phyloP scores from a whole-genome alignment of 2,113 vertebrate species.

The Scomber colias region DNA sequence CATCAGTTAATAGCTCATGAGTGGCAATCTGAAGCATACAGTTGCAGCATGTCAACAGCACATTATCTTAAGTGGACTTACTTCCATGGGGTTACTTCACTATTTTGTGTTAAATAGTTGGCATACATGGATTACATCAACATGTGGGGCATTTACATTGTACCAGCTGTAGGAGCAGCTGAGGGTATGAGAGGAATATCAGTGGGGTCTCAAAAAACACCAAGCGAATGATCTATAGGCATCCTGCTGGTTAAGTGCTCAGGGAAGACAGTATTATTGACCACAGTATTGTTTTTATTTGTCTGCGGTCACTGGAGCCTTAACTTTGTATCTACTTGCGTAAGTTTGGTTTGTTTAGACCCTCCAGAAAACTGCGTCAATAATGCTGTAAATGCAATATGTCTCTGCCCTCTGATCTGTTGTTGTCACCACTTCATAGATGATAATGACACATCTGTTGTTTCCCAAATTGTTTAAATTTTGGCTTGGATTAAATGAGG shows the following conservation, averaged over 20 bases:
- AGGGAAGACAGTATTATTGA: slow-evolving; percentile 4
- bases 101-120: slow-evolving; percentile 33
- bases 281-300: background rate
- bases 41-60: background rate
- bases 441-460: background rate
- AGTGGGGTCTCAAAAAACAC: background rate
- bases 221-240: background rate
- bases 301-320: background rate
- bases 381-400: background rate
- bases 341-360: background rate
- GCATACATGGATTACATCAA: slow-evolving; percentile 40
- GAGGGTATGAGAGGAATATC: slow-evolving; percentile 34
- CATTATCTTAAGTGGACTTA: background rate
- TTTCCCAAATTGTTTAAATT: slow-evolving; percentile 1
- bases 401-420: background rate
- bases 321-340: background rate
- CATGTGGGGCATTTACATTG: slow-evolving; percentile 42
- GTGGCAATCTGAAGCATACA: background rate
- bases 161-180: slow-evolving; percentile 58
- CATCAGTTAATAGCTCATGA: background rate
- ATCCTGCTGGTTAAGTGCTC: background rate
- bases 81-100: slow-evolving; percentile 3
- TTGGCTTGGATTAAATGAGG: slow-evolving; percentile 3
- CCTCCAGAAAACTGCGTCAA: background rate
- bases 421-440: slow-evolving; percentile 4